Evolutionary conservation across 1,140 invertebrate species (phyloP).

Genomic region (Charaxes varanes): DNA sequence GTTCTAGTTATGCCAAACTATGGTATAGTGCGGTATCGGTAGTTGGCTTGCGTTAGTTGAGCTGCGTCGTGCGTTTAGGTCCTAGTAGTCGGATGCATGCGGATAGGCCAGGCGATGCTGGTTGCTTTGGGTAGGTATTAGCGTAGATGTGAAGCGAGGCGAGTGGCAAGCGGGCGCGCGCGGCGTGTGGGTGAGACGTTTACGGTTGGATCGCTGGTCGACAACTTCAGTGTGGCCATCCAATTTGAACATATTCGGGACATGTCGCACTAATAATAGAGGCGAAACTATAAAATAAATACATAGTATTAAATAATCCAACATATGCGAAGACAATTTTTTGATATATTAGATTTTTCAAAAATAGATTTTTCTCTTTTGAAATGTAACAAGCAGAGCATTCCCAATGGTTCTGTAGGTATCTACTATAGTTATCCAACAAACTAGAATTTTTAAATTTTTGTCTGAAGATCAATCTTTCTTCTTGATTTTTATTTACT

Average conservation of each 20-base stretch:
- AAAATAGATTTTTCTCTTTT: no score
- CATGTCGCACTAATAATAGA: no score
- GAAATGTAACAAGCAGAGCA: no score
- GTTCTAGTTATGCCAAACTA: constrained; percentile 65
- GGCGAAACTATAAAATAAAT: no score
- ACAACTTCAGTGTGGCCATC: constrained; percentile 47
- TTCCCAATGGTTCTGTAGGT: no score
- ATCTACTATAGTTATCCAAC: no score
- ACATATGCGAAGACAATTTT: no score
- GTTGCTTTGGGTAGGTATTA: constrained; percentile 39
- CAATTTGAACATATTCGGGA: constrained; percentile 10
- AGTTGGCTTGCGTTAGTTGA: constrained; percentile 35
- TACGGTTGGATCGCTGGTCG: constrained; percentile 69
- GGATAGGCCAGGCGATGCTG: constrained; percentile 27
- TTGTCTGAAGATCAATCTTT: no score
- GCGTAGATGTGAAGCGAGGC: constrained; percentile 62
- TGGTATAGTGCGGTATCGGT: constrained; percentile 67
- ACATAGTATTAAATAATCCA: no score
- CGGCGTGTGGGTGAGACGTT: constrained; percentile 72
- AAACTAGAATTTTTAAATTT: no score
- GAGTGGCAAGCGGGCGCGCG: constrained; percentile 62
- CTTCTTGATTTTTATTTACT: no score
- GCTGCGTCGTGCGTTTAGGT: constrained; percentile 20
- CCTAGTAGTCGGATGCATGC: constrained; percentile 24
- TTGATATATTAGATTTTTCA: no score